Conservation (phyloP, 2,888 invertebrate species). For the Glomeris marginata region DNA sequence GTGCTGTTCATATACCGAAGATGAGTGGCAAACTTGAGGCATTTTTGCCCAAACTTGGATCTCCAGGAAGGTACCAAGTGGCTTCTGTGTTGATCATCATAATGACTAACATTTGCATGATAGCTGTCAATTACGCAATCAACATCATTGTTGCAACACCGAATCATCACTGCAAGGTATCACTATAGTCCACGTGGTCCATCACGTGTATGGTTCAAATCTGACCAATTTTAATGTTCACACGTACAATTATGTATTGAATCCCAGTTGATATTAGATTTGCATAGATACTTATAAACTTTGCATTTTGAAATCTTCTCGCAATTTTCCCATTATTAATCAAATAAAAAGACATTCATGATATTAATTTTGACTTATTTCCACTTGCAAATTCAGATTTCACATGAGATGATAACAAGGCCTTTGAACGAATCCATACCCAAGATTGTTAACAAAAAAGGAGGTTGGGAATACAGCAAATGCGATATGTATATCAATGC, state of each 20-base stretch:
- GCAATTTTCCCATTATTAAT: not conserved
- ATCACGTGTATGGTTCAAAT: too few relatives aligned
- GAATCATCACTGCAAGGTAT: slow-evolving; percentile 6
- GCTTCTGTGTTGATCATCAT: slow-evolving; percentile 2
- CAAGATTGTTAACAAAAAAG: not conserved
- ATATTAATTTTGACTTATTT: not conserved
- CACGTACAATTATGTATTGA: too few relatives aligned
- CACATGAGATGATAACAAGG: not conserved
- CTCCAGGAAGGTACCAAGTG: slow-evolving; percentile 9
- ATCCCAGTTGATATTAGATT: too few relatives aligned
- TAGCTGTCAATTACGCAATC: slow-evolving; percentile 9
- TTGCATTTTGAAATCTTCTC: too few relatives aligned
- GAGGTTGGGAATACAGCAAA: not conserved
- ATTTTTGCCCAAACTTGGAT: slow-evolving; percentile 8
- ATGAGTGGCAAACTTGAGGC: slow-evolving; percentile 10
- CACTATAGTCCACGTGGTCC: too few relatives aligned
- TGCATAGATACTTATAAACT: too few relatives aligned
- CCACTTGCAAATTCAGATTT: not conserved
- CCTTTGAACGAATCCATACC: not conserved
- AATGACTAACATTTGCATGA: slow-evolving; percentile 6
- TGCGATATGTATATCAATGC: slow-evolving; percentile 11
- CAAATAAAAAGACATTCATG: too few relatives aligned
- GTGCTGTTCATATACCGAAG: not conserved
- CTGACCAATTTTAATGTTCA: too few relatives aligned
- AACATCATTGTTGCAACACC: slow-evolving; percentile 3